Base-by-base conservation (phyloP, 1,140 invertebrate genomes). In the Nasonia vitripennis region DNA sequence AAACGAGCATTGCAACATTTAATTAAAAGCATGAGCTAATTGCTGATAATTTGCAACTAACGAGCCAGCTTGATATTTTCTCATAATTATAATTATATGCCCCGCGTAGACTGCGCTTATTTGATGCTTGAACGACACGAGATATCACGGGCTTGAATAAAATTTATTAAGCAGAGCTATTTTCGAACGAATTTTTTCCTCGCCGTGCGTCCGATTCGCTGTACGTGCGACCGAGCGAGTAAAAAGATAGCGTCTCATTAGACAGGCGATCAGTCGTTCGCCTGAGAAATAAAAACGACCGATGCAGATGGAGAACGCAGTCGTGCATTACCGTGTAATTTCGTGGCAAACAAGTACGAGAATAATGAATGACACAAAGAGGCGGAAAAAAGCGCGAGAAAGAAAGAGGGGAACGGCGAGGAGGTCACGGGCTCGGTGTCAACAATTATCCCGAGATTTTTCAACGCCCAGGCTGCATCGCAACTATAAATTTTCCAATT, bases 401-500 rank as follows among this genome's bases (percentile, higher is more conserved):
- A 41, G 51, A 68, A 45, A 10, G 20, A 55, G 31, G 70, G 23
- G 27, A 62, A 41, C 45, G 27, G 11, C 20, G 27, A 77, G 67
- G 73, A 83, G 81, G 51, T 83, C 81, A 77, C 12, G 81, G 62
- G 62, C 41, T 82, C 17, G 81, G 51, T 82, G 45, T 82, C 81
- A 75, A 75, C 71, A 31, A 83, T 77, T 83, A 77, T 77, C 31
- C 51, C 73, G 27, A 20, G 74, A 84, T 78, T 78, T 51, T 78
- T 84, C 82, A 67, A 41, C 6, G 34, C 37, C n/a, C 51, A 27
- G 14, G 17, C 31, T 31, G 14, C 48, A 11, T 5, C 41, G 75
- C 37, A 17, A 45, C 73, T n/a, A 78, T 70, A 78, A 78, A 84
- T 78, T 70, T 78, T 84, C 34, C 81, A 83, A 83, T 83, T 83